Percentiles rank a stretch among this genome's conserved stretches.
These are phyloP conservation scores for Adelges cooleyi DNA, from an alignment of 1,140 invertebrate genomes.

Conservation along the genomic window DNA sequence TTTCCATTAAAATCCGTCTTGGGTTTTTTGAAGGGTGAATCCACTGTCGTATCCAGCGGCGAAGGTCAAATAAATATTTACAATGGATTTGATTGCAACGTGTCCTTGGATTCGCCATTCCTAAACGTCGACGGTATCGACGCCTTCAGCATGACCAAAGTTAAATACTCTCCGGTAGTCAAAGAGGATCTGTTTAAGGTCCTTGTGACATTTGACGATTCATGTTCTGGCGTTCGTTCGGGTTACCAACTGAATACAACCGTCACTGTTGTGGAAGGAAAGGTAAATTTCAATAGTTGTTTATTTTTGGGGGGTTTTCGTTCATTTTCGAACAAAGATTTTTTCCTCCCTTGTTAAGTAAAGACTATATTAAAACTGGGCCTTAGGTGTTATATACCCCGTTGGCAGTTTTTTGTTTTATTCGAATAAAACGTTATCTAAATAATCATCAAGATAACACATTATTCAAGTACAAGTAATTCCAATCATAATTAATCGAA, in stretches of 20 bases:
- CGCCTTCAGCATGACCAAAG: neutral
- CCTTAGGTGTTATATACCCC: no score
- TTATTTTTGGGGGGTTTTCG: no score
- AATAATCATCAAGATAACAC: no score
- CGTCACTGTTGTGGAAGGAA: neutral
- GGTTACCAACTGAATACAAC: neutral
- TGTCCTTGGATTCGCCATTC: neutral
- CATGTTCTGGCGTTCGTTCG: neutral
- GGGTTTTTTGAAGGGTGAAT: neutral
- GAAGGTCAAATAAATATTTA: conserved; percentile 56
- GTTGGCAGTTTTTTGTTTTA: no score
- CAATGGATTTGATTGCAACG: conserved; percentile 43
- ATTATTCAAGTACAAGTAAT: no score
- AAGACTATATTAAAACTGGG: no score
- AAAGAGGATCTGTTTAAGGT: neutral
- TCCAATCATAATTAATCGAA: no score
- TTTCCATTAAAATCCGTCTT: no score
- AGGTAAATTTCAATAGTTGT: conserved; percentile 5
- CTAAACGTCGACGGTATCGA: neutral
- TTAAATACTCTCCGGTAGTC: neutral
- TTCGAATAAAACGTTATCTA: no score
- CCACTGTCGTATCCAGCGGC: conserved; percentile 33
- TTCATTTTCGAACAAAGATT: no score
- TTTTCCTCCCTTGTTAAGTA: no score
- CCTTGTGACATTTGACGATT: no score